These are phyloP conservation scores for Myotis planiceps DNA, from an alignment of 2,797 vertebrate species.

Conservation along the genomic window DNA sequence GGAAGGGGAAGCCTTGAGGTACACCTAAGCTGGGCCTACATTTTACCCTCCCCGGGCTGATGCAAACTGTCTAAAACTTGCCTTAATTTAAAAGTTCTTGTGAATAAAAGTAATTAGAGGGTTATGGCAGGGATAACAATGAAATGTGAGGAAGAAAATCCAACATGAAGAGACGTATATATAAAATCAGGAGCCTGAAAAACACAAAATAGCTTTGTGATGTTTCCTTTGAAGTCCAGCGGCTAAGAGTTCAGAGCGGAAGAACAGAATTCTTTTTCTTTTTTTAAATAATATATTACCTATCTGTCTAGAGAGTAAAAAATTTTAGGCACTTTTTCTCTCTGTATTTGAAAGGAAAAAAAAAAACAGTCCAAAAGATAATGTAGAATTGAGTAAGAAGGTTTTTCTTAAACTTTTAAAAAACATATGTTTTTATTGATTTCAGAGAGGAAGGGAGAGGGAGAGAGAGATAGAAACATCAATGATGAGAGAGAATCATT, in stretches of 20 bases:
- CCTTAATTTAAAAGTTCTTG: neutral
- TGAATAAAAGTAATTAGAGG: neutral
- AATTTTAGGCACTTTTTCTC: neutral
- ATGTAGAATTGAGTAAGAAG: neutral
- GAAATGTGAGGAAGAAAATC: neutral
- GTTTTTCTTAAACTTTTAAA: neutral
- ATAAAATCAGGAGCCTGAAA: neutral
- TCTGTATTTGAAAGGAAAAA: neutral
- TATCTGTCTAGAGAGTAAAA: neutral
- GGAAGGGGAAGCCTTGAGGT: neutral
- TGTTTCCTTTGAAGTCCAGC: constrained; percentile 30
- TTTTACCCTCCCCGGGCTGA: neutral
- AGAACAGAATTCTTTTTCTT: neutral
- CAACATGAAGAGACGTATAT: neutral
- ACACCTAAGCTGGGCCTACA: neutral
- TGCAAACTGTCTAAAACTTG: neutral
- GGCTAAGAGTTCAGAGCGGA: neutral
- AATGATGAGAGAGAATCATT: too few relatives aligned
- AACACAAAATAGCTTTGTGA: neutral
- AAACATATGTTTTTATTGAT: too few relatives aligned
- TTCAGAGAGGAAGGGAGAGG: too few relatives aligned
- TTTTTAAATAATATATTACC: neutral
- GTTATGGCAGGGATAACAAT: neutral
- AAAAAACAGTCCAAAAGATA: neutral
- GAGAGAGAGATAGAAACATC: too few relatives aligned